phyloP scores from a whole-genome alignment of 64 coral and sea anemone species.

The Platygyra sinensis region DNA sequence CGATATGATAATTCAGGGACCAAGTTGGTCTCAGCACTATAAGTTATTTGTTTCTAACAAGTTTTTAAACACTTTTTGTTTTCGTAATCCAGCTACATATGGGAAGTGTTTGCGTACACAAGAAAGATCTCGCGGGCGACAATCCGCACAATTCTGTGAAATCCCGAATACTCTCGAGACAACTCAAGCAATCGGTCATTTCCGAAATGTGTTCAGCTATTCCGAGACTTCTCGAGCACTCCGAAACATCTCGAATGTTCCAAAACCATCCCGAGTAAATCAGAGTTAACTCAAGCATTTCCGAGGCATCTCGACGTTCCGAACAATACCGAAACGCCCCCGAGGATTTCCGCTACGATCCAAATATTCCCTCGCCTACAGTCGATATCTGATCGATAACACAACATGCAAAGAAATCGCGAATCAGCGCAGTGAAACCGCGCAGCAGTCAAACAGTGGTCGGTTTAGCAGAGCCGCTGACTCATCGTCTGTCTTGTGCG shows the following conservation, averaged over 20 bases:
- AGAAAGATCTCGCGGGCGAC: neutral
- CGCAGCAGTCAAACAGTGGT: neutral
- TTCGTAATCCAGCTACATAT: neutral
- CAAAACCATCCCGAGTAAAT: neutral
- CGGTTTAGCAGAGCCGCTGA: neutral
- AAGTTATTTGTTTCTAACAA: neutral
- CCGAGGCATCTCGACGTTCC: neutral
- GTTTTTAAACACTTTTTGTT: neutral
- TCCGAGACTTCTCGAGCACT: neutral
- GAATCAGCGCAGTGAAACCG: neutral
- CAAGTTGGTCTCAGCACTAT: neutral
- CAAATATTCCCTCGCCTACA: neutral
- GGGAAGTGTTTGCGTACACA: neutral
- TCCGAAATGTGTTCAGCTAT: neutral
- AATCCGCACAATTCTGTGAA: neutral
- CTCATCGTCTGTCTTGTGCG: constrained; percentile 8
- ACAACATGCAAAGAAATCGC: neutral
- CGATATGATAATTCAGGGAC: neutral
- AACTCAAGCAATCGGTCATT: neutral
- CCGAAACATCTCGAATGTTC: neutral
- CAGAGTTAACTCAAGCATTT: neutral
- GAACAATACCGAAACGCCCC: neutral
- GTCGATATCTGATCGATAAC: neutral
- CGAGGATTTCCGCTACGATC: neutral
- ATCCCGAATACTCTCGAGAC: neutral